These are phyloP conservation scores for Tetraneura akinire DNA, from an alignment of 1,140 invertebrate genomes.

Conservation along the genomic window DNA sequence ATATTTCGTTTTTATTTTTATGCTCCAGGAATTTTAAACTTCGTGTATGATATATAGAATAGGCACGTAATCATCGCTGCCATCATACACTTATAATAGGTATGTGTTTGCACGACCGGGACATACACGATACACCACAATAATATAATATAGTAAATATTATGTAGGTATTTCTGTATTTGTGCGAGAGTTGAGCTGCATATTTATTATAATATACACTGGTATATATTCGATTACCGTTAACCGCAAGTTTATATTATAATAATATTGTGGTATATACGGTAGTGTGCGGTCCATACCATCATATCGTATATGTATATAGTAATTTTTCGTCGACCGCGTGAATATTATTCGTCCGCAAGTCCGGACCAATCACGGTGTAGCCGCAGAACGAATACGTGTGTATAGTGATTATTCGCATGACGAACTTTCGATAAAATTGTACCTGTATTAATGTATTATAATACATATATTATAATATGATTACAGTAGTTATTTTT, in stretches of 20 bases:
- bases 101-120: not conserved
- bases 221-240: slow-evolving; percentile 1
- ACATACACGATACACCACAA: too few relatives aligned
- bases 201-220: too few relatives aligned
- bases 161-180: too few relatives aligned
- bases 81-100: too few relatives aligned
- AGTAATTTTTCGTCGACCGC: not conserved
- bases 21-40: too few relatives aligned
- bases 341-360: not conserved
- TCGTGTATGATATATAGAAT: too few relatives aligned
- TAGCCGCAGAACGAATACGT: not conserved
- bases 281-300: not conserved
- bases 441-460: not conserved
- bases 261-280: too few relatives aligned
- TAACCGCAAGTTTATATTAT: not conserved
- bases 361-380: not conserved
- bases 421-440: not conserved
- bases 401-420: not conserved
- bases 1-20: too few relatives aligned
- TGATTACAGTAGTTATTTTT: too few relatives aligned
- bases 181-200: too few relatives aligned
- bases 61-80: too few relatives aligned
- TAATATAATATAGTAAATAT: too few relatives aligned
- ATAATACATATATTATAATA: not conserved
- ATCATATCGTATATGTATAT: not conserved